Base-by-base conservation (phyloP, 1,140 invertebrate genomes). In the Eumaeus atala region DNA sequence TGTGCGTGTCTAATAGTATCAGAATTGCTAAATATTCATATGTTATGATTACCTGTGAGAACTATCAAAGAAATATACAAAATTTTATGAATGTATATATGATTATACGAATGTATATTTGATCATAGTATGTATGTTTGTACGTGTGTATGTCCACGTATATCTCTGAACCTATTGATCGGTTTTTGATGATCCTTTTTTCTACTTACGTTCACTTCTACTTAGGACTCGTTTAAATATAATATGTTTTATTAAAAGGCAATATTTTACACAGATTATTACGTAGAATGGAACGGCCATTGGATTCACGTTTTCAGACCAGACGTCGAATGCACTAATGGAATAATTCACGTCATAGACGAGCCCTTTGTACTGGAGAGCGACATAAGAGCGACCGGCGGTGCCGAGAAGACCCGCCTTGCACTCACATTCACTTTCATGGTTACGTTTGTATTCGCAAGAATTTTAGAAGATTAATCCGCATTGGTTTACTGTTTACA, bases 301-400 rank as follows among this genome's bases (percentile, higher is more conserved):
- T 91, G 90, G 88, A 95, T 96, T 55, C 91, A 91, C 56, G 94
- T 98, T n/a, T 92, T 93, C 70, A 90, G 95, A 58, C 93, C 95
- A 1, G 95, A 97, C 78, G 94, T 98, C 1, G 93, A 95, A 68
- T 97, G 96, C 76, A 96, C 95, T 66, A 97, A 98, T 77, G 96
- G 96, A 33, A 93, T 97, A 51, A 97, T 97, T 61, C 96, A 98
- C 78, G 94, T 97, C 37, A 96, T 98, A 68, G 95, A 97, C 72
- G 88, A 87, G 56, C 95, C 95, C 10, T 91, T 98, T 61, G 84
- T 97, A 57, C 91, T 92, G 76, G 93, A 95, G 61, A 92, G 91
- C 63, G 96, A 97, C 80, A 91, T 97, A n/a, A 89, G 90, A 58
- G 93, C 95, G 9, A 92, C 90, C 1, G 89, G 89, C 44, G 72